Evolutionary conservation across 2,888 invertebrate genomes (phyloP).

Genomic region (Sinopyrophorus schimmeli): DNA sequence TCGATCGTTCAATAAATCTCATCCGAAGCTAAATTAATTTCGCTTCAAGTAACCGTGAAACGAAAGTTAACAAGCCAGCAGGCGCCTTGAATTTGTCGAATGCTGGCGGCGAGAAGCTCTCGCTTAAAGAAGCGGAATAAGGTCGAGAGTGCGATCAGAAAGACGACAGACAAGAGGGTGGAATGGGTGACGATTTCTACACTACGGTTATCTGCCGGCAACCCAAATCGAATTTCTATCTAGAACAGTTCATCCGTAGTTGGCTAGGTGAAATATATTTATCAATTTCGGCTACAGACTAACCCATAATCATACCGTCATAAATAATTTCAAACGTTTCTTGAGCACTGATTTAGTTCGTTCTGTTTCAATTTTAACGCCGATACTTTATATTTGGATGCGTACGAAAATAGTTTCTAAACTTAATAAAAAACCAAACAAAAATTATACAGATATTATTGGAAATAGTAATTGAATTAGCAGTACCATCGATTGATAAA

Average conservation of each 20-base stretch:
- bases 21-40: constrained; percentile 31
- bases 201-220: constrained; percentile 29
- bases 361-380: too few species aligned
- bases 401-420: too few species aligned
- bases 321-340: too few species aligned
- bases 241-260: constrained; percentile 28
- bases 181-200: constrained; percentile 28
- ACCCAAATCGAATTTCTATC: constrained; percentile 28
- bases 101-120: constrained; percentile 31
- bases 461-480: too few species aligned
- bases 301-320: too few species aligned
- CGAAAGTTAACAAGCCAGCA: constrained; percentile 32
- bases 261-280: too few species aligned
- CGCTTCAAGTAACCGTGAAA: constrained; percentile 33
- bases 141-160: constrained; percentile 30
- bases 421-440: too few species aligned
- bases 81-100: constrained; percentile 33
- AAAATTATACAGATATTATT: too few species aligned
- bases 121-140: constrained; percentile 31
- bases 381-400: too few species aligned
- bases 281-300: too few species aligned
- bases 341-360: too few species aligned
- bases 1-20: constrained; percentile 31
- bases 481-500: too few species aligned
- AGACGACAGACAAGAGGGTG: constrained; percentile 30